Evolutionary conservation across 2,113 vertebrate genomes (phyloP), one percentile per base, ranked within the genome.

Genomic region (Gracilinanus agilis): DNA sequence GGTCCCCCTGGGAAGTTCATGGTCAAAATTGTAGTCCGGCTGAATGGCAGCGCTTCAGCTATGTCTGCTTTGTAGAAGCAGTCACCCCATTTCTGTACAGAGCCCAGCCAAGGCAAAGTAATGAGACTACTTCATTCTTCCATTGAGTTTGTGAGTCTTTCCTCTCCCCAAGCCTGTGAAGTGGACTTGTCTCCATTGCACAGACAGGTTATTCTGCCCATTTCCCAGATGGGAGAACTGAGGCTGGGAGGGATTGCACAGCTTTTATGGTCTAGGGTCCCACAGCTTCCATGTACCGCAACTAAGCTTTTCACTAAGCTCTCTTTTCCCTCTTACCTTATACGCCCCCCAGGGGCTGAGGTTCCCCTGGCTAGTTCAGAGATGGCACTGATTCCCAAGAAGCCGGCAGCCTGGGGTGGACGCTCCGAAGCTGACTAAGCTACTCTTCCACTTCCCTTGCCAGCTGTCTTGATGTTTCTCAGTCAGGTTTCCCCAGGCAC

Each of bases 401-500:
- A 83, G 67, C 34, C 67, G 21, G 67, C n/a, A 40, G 67, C 19
- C 34, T 21, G n/a, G 13, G 4, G 34, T 27, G 16, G 16, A 75
- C 19, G n/a, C 67, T n/a, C 54, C 54, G 49, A 90, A 92, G 54
- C 34, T 9, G 89, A 0, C n/a, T 95, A 0, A 0, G 0, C 89
- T 23, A 44, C 8, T 8, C 10, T 54, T 94, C 92, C 88, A 53
- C 53, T 27, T 55, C 83, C 49, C 7, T 67, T 75, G 49, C 95
- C 93, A 75, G 90, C 89, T 75, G 88, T 19, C 58, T 49, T 75
- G 56, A 90, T n/a, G 89, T 93, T 61, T 53, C 54, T 53, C 89
- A 16, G 3, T 1, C 40, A 5, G n/a, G 53, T 2, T 67, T 67
- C 58, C 58, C 58, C 58, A 67, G 58, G 34, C 67, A 40, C 67